Evolutionary conservation across 2,888 invertebrate species (phyloP).

Genomic region (Harpagoxenus sublaevis): DNA sequence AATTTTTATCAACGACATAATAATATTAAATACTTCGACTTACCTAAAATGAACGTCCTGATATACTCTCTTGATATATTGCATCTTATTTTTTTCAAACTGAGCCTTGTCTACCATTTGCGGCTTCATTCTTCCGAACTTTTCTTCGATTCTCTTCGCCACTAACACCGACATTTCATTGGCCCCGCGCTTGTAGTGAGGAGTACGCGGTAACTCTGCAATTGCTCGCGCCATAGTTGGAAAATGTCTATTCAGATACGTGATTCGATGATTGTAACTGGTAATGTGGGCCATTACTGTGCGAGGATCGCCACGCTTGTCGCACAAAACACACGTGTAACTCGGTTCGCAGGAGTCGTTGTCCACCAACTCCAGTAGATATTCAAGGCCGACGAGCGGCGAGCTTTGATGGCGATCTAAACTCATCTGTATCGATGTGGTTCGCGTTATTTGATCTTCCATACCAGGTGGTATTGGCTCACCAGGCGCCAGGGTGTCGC

Average conservation of each 20-base stretch:
- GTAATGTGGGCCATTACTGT: conserved; percentile 93
- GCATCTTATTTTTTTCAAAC: conserved; percentile 90
- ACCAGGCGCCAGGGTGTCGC: conserved; percentile 87
- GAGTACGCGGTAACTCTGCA: conserved; percentile 88
- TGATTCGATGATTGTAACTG: conserved; percentile 91
- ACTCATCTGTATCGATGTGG: conserved; percentile 87
- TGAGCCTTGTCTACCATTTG: conserved; percentile 90
- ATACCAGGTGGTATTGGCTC: conserved; percentile 91
- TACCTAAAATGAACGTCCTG: conserved; percentile 90
- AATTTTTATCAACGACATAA: not conserved
- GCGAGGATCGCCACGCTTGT: conserved; percentile 92
- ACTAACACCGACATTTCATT: conserved; percentile 86
- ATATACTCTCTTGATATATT: conserved; percentile 89
- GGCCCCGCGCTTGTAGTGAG: conserved; percentile 87
- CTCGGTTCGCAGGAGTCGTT: conserved; percentile 90
- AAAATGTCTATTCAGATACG: conserved; percentile 91
- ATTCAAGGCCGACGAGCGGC: conserved; percentile 92
- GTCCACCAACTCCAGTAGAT: conserved; percentile 91
- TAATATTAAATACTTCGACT: conserved; percentile 67
- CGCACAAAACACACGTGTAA: conserved; percentile 93
- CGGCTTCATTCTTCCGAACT: conserved; percentile 91
- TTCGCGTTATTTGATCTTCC: conserved; percentile 88
- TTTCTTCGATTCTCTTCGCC: conserved; percentile 91
- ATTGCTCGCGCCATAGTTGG: conserved; percentile 88
- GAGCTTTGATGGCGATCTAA: conserved; percentile 88